Base-by-base conservation (phyloP, 2,113 vertebrate species). In the Pseudorectes ferrugineus region DNA sequence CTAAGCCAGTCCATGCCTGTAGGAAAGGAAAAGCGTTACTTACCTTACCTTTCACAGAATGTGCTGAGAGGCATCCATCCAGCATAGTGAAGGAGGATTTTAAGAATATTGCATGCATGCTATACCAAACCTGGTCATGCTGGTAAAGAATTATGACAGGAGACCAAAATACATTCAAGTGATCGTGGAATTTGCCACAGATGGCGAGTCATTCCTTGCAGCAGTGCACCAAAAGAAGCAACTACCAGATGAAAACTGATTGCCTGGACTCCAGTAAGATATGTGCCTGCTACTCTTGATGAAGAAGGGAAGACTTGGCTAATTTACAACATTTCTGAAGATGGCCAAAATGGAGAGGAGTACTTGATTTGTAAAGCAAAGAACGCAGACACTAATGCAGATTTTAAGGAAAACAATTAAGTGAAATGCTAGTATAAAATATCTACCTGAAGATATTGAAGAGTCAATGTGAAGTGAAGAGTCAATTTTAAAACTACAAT, bases 391-490 rank as follows among this genome's bases (percentile, higher is more conserved):
- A 29, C 8, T 54, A 89, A 63, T 1, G 2, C 6, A 46, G 18
- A 33, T 65, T 63, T 85, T 66, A 76, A 76, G 13, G n/a, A 85
- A 79, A 88, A 19, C 26, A 55, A 51, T 62, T 38, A 49, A 68
- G 52, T 31, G 62, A 90, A 88, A 85, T 40, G n/a, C 11, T 59
- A 66, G 6, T 22, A 49, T 61, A 62, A 93, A 77, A 86, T 81
- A 35, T 1, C 17, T 21, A 19, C 9, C 14, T 2, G 1, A n/a
- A n/a, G n/a, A n/a, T n/a, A n/a, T n/a, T 10, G 9, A 83, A 40
- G 42, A 77, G 23, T 11, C 36, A 35, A 5, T 46, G n/a, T n/a
- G n/a, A n/a, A n/a, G n/a, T 10, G 9, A 83, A 40, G 42, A 77
- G 23, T 11, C 36, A 35, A 5, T 46, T 88, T 77, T 57, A 81